Base-by-base conservation (phyloP, 2,113 vertebrate genomes). In the Pterocles orientalis region DNA sequence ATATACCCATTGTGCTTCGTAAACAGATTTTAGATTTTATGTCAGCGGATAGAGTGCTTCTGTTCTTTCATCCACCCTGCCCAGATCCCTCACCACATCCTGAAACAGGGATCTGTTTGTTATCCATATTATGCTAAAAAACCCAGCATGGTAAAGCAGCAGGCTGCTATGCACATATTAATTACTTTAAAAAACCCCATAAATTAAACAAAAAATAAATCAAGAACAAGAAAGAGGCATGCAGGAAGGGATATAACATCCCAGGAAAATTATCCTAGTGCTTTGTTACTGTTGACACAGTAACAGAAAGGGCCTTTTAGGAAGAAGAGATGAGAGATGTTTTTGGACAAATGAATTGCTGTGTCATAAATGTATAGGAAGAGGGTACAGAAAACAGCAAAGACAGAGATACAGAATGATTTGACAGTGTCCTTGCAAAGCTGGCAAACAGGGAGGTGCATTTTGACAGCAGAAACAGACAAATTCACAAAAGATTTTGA, bases 131-230 rank as follows among this genome's bases (percentile, higher is more conserved):
- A 60, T 4, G 25, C 9, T 73, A 62, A 89, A 39, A 36, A 2
- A 39, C 56, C 14, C 47, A 56, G 36, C 17, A 70, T 12, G 62
- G 18, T 33, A 89, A 86, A 71, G 47, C 29, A 58, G 62, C 8
- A 84, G 45, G n/a, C 19, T 89, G 28, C 10, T 48, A 60, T 19
- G 34, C 20, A 90, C 19, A 34, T 43, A 56, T 17, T 58, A 47
- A 7, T 60, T 75, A 31, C 51, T 54, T 26, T 48, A 39, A 26
- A 0, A 11, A 3, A 1, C 8, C 1, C 8, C 1, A 14, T 6
- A 51, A 69, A 50, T 31, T 51, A 45, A 85, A 57, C 3, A 82
- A 78, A 79, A 86, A 81, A 36, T 8, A 66, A 94, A 68, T 54
- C 5, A 82, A 57, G 33, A 73, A 53, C 7, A 93, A 69, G 31